phyloP scores from a whole-genome alignment of 2,113 vertebrate genomes.

The Heliornis fulica region DNA sequence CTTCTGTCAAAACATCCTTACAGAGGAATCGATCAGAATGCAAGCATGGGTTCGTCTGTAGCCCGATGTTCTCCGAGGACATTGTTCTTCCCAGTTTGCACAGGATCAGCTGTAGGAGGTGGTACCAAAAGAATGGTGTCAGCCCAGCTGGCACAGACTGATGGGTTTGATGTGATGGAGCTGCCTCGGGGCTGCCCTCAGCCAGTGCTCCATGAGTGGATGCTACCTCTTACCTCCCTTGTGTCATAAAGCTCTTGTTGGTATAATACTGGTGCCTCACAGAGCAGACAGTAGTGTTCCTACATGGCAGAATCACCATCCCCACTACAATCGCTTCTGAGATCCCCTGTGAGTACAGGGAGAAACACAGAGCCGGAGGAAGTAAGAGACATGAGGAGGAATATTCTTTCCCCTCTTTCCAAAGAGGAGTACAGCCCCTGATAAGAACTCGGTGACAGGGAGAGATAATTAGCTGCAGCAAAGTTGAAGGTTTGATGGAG shows the following conservation, averaged over 20 bases:
- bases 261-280: neutral
- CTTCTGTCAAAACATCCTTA: neutral
- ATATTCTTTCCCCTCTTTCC: neutral
- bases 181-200: accelerated
- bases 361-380: neutral
- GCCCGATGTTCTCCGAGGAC: neutral
- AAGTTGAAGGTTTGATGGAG: slow-evolving; percentile 7
- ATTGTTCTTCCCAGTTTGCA: accelerated
- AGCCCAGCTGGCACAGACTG: accelerated
- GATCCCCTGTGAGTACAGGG: neutral
- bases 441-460: neutral
- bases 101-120: neutral
- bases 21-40: neutral
- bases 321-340: neutral
- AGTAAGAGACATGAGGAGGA: neutral
- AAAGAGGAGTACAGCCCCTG: neutral
- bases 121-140: neutral
- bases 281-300: neutral
- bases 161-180: neutral
- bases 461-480: neutral
- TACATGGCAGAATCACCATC: neutral
- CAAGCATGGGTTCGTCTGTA: neutral
- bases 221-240: neutral
- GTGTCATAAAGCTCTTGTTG: neutral
- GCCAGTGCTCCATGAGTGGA: neutral